Conservation (phyloP, 2,113 vertebrate species). For the Onychostruthus taczanowskii region DNA sequence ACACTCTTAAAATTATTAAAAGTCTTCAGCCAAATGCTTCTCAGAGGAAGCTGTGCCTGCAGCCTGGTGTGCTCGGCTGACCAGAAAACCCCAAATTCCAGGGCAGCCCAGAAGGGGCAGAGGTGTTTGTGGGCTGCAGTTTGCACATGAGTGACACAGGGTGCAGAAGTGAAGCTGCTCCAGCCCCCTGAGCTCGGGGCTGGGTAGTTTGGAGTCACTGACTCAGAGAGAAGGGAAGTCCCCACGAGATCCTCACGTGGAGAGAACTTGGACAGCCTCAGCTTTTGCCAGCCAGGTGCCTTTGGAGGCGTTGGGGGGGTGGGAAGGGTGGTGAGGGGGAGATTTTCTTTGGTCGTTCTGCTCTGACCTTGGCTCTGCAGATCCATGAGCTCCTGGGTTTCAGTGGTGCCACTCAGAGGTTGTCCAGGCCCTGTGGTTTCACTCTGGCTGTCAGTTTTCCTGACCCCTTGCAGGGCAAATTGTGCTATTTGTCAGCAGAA, state of each 20-base stretch:
- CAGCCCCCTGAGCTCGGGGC: background rate
- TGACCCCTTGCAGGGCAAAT: background rate
- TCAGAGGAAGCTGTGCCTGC: background rate
- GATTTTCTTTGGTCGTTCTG: background rate
- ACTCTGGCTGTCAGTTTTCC: background rate
- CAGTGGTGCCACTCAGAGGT: background rate
- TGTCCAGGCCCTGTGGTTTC: background rate
- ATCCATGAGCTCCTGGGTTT: accelerated
- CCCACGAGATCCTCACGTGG: background rate
- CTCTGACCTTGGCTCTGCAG: background rate
- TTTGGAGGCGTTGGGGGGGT: background rate
- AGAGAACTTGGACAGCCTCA: background rate
- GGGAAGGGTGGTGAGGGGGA: background rate
- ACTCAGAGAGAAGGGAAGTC: conserved; percentile 16
- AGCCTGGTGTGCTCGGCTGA: background rate
- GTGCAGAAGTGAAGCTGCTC: background rate
- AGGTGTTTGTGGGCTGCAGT: background rate
- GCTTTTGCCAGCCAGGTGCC: background rate
- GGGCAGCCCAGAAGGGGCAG: background rate
- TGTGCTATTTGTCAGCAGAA: background rate
- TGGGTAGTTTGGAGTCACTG: background rate
- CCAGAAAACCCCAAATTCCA: background rate
- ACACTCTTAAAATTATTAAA: background rate
- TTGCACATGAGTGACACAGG: background rate
- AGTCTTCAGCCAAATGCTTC: background rate